Percentiles rank a stretch among this genome's conserved stretches.
These are phyloP conservation scores for Danionella dracula DNA, from an alignment of 2,797 vertebrate species.

Conservation along the genomic window DNA sequence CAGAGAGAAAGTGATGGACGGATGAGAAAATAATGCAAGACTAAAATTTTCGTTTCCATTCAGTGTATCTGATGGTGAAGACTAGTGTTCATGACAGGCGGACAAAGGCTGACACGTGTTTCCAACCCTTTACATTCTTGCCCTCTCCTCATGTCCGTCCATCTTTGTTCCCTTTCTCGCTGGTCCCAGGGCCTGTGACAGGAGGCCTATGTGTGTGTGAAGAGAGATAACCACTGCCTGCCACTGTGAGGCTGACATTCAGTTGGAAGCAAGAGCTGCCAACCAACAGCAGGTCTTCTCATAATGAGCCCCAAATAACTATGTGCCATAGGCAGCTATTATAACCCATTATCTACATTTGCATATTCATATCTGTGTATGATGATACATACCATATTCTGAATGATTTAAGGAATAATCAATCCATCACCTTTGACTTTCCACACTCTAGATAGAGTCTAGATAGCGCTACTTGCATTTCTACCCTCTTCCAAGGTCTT, in stretches of 20 bases:
- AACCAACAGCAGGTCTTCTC: not conserved
- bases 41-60: not conserved
- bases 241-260: constrained; percentile 25
- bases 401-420: not conserved
- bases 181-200: constrained; percentile 16
- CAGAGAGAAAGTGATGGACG: constrained; percentile 1
- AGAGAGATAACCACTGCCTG: constrained; percentile 11
- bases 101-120: constrained; percentile 39
- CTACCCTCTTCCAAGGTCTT: too few relatives aligned
- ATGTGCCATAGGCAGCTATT: not conserved
- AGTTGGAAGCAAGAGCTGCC: constrained; percentile 1
- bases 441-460: too few relatives aligned
- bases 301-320: constrained; percentile 4
- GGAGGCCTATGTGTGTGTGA: not conserved
- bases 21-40: constrained; percentile 15
- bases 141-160: not conserved
- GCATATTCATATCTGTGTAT: not conserved
- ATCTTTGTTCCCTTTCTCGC: constrained; percentile 17
- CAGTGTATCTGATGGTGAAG: constrained; percentile 19
- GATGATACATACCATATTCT: not conserved
- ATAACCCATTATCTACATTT: not conserved
- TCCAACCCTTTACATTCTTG: not conserved
- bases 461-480: too few relatives aligned
- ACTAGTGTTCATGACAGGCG: constrained; percentile 27
- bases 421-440: too few relatives aligned